Base-by-base conservation (phyloP, 2,888 invertebrate genomes). In the Nomada lathburiana region DNA sequence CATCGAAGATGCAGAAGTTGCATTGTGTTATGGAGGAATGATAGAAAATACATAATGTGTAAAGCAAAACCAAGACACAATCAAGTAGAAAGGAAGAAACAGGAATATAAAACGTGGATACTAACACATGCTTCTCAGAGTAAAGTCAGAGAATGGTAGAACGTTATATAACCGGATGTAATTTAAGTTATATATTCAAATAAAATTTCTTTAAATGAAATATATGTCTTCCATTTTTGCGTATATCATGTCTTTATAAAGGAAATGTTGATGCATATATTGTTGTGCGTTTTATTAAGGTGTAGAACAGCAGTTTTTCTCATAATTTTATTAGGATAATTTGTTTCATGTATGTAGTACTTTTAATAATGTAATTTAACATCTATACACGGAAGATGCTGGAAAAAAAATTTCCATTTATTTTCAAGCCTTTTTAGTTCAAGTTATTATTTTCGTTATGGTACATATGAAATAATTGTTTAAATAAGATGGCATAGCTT, bases 21-120 rank as follows among this genome's bases (percentile, higher is more conserved):
- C 92, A 97, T 96, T 89, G 95, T 97, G 90, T 96, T 97, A 16
- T 94, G 95, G 60, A 94, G 96, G 75, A 95, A 97, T 88, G 95
- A 96, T 86, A 95, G 97, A 78, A 91, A 96, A 87, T 97, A 96
- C 93, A 96, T 97, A 59, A 95, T 97, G 86, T 98, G 98, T 88
- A 96, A 96, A 74, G 96, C 96, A 44, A 96, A 96, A 91, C 96
- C 96, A 29, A 95, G 98, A 53, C 98, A 98, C 92, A 98, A 98
- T 91, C 98, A 98, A 94, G 96, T 96, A 96, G 94, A 96, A 20
- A 96, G 96, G 95, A 95, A 95, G 77, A 95, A 96, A 77, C 95
- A 95, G 85, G 96, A 96, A 16, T 95, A 95, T 83, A 96, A 96
- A 88, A 96, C 96, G 23, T 97, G 97, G 96, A 96, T 97, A 77